A percentile compares a stretch with the other conserved stretches of the same genome.
phyloP scores from a whole-genome alignment of 1,140 invertebrate species.

The Triops longicaudatus region DNA sequence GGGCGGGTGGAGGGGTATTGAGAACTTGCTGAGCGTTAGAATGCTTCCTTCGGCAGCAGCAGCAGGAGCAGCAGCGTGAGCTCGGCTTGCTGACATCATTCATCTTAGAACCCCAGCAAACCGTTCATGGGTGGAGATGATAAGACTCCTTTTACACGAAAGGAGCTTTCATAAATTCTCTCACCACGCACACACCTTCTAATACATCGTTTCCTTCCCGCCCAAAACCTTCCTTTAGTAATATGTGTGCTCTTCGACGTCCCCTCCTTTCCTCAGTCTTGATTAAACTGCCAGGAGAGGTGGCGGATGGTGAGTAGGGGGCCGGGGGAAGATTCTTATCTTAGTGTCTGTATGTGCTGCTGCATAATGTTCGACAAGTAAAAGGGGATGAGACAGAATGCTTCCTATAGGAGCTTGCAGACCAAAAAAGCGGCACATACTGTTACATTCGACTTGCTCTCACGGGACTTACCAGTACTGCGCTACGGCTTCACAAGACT shows the following conservation, averaged over 20 bases:
- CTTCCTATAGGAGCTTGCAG: not conserved
- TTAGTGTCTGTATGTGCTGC: not conserved
- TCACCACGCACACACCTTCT: not conserved
- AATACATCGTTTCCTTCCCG: not conserved
- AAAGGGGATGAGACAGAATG: not conserved
- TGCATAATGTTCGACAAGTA: not conserved
- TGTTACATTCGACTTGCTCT: too few species aligned
- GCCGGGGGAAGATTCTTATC: not conserved
- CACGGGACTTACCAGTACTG: too few species aligned
- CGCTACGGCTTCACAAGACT: too few species aligned
- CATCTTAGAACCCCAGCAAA: not conserved
- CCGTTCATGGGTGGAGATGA: constrained; percentile 10
- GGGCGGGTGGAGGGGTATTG: not conserved
- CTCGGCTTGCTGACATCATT: not conserved
- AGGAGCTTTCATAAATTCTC: not conserved
- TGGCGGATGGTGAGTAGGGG: too few species aligned
- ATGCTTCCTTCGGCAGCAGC: not conserved
- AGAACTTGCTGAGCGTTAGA: not conserved
- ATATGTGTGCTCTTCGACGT: not conserved
- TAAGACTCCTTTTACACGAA: constrained; percentile 9
- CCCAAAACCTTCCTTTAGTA: not conserved
- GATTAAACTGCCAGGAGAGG: not conserved
- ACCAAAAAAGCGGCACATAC: too few species aligned
- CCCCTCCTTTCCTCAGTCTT: not conserved
- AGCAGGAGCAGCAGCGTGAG: not conserved